Percentiles rank a stretch among this genome's conserved stretches.
Evolutionary conservation across 2,113 vertebrate species (phyloP).

Genomic region (Fukomys damarensis): DNA sequence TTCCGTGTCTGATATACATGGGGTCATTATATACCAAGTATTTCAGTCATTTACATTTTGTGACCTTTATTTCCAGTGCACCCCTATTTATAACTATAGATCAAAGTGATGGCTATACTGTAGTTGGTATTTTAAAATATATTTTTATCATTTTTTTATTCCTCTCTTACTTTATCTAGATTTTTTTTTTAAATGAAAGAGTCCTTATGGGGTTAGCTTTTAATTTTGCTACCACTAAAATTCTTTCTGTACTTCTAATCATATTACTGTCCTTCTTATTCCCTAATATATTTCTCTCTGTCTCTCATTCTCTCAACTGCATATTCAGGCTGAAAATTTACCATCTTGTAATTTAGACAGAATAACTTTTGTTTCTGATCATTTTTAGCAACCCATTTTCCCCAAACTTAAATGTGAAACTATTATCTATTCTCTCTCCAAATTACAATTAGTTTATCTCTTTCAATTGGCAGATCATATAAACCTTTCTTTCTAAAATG

Average conservation of each 20-base stretch:
- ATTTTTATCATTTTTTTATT: not conserved
- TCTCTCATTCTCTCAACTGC: not conserved
- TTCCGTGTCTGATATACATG: not conserved
- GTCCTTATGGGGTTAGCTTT: not conserved
- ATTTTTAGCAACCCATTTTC: not conserved
- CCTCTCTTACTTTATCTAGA: not conserved
- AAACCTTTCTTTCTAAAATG: slow-evolving; percentile 27
- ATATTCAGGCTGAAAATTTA: too few species aligned
- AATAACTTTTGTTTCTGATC: not conserved
- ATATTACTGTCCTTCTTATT: not conserved
- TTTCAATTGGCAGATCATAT: not conserved
- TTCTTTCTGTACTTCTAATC: not conserved
- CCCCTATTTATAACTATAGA: not conserved
- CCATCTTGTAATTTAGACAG: not conserved
- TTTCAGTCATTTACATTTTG: not conserved
- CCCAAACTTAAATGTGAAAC: not conserved
- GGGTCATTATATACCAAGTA: fast-evolving
- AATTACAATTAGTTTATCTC: not conserved
- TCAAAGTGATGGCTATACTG: not conserved
- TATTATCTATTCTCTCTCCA: not conserved
- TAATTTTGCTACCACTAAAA: not conserved
- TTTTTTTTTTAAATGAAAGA: not conserved
- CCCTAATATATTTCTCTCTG: not conserved
- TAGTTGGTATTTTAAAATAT: too few species aligned
- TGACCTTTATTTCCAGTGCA: not conserved